These are phyloP conservation scores for Pantherophis vulpinus DNA, from an alignment of 2,797 vertebrate species.

Conservation along the genomic window DNA sequence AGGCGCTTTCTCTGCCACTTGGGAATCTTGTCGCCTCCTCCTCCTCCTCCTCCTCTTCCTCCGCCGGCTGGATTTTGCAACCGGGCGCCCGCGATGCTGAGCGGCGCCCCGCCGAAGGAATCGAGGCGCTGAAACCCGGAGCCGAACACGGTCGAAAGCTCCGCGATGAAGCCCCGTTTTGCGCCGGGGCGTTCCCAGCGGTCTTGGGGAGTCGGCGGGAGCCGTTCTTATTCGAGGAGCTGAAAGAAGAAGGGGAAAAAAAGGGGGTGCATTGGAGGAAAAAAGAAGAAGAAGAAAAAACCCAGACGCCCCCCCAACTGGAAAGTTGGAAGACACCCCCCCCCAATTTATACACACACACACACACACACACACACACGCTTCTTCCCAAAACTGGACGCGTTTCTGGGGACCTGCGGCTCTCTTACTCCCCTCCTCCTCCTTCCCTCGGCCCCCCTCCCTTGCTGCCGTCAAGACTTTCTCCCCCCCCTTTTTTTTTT, in stretches of 20 bases:
- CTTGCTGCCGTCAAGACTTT: too few species aligned
- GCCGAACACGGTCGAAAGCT: not conserved
- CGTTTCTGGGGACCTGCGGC: not conserved
- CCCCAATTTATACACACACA: not conserved
- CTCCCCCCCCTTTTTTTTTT: not conserved
- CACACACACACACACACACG: too few species aligned
- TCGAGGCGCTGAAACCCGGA: not conserved
- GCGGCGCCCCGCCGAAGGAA: not conserved
- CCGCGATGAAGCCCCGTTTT: not conserved
- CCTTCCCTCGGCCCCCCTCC: too few species aligned
- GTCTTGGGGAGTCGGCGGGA: not conserved
- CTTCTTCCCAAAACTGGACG: not conserved
- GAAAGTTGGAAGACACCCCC: not conserved
- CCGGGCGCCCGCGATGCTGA: not conserved
- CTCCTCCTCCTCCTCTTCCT: not conserved
- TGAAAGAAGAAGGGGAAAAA: not conserved
- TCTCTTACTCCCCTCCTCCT: not conserved
- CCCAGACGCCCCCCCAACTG: not conserved
- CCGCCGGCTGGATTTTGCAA: not conserved
- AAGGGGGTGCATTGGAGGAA: too few species aligned
- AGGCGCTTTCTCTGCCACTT: slow-evolving; percentile 32
- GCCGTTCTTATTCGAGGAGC: not conserved
- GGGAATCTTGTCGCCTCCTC: too few species aligned
- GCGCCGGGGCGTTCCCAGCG: not conserved
- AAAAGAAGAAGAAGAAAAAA: not conserved